phyloP scores from a whole-genome alignment of 23 tunicate genomes.

The Trididemnum nubilum region DNA sequence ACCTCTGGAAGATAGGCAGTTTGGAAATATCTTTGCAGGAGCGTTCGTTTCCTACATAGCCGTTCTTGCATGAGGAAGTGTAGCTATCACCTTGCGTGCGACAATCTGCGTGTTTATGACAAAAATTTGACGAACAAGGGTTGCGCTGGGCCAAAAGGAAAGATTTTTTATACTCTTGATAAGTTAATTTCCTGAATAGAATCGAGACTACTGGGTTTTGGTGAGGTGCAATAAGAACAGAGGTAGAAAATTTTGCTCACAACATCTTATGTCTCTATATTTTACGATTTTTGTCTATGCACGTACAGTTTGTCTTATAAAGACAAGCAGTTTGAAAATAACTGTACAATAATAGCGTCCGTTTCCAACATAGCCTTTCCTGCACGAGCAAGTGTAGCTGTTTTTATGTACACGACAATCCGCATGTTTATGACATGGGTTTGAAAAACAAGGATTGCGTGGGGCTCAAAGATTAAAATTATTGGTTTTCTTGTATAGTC shows the following conservation, averaged over 20 bases:
- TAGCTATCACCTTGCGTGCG: not conserved
- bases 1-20: no score
- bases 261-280: no score
- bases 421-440: slow-evolving; percentile 2
- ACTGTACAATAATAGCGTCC: slow-evolving; percentile 15
- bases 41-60: slow-evolving; percentile 30
- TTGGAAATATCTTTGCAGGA: slow-evolving; percentile 17
- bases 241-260: no score
- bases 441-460: not conserved
- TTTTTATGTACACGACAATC: not conserved
- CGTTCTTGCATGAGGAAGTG: slow-evolving; percentile 31
- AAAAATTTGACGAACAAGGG: slow-evolving; percentile 16
- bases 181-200: no score
- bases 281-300: no score
- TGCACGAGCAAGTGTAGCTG: not conserved
- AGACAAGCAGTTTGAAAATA: no score
- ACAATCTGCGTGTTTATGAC: slow-evolving; percentile 30
- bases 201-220: no score
- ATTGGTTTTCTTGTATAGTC: no score
- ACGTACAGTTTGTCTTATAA: no score
- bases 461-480: not conserved
- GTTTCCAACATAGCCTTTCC: slow-evolving; percentile 1
- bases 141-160: not conserved
- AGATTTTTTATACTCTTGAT: no score
- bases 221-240: no score